Conservation (phyloP, 2,888 invertebrate species). For the Trachelus troglodyta region DNA sequence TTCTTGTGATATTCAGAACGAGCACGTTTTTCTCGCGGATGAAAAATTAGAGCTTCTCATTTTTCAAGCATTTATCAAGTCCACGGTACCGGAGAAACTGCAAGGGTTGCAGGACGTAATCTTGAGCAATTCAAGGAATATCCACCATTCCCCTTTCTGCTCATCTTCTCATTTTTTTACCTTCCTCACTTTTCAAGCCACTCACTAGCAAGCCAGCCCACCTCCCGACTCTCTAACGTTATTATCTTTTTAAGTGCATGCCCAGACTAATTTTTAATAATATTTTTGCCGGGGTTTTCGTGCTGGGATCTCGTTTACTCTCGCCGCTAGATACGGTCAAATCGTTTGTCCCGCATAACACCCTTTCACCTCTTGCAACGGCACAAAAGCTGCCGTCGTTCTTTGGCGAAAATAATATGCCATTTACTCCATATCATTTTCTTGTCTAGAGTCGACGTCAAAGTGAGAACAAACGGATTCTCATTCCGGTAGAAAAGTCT, state of each 20-base stretch:
- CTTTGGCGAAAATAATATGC: too few relatives aligned
- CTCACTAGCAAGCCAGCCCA: neutral
- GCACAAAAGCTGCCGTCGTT: too few relatives aligned
- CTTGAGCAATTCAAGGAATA: constrained; percentile 56
- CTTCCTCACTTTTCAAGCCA: neutral
- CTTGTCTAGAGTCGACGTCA: too few relatives aligned
- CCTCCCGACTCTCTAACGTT: neutral
- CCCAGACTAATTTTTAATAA: constrained; percentile 16
- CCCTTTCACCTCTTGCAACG: neutral
- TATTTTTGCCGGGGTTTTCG: constrained; percentile 14
- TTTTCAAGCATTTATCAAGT: constrained; percentile 52
- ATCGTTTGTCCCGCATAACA: neutral
- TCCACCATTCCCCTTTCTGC: constrained; percentile 36
- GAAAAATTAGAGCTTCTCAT: constrained; percentile 20
- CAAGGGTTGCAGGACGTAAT: constrained; percentile 56
- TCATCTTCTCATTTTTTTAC: constrained; percentile 21
- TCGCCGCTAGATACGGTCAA: neutral
- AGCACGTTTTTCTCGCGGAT: constrained; percentile 41
- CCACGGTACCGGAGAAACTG: constrained; percentile 46
- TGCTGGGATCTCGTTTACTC: constrained; percentile 2
- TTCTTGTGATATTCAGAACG: constrained; percentile 26
- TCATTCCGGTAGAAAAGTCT: too few relatives aligned
- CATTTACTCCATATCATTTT: too few relatives aligned
- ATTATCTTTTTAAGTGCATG: constrained; percentile 30
- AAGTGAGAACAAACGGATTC: too few relatives aligned